Evolutionary conservation across 2,797 vertebrate species (phyloP).

Genomic region (Dryobates pubescens): DNA sequence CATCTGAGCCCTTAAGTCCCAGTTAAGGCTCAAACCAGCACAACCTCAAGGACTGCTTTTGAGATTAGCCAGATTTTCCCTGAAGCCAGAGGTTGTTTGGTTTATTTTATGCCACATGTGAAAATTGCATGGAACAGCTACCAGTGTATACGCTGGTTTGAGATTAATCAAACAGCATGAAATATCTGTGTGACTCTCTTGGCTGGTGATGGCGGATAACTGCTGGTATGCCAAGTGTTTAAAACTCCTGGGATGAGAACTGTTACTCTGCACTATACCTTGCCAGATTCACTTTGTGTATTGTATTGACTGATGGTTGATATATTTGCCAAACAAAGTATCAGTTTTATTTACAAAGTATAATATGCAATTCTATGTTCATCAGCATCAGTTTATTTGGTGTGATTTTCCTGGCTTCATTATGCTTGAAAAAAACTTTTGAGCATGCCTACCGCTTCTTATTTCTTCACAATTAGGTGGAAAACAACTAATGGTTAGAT

Average conservation of each 20-base stretch:
- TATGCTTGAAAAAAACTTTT: background rate
- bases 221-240: background rate
- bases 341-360: background rate
- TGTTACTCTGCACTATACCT: background rate
- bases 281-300: background rate
- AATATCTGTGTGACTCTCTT: background rate
- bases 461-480: background rate
- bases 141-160: background rate
- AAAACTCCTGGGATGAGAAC: background rate
- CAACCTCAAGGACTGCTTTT: background rate
- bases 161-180: background rate
- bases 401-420: background rate
- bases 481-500: background rate
- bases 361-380: background rate
- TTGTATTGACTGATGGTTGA: background rate
- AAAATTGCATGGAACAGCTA: background rate
- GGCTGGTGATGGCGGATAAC: background rate
- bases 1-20: too few relatives aligned
- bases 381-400: background rate
- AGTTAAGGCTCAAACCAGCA: too few relatives aligned
- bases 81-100: background rate
- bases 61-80: background rate
- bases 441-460: background rate
- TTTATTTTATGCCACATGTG: background rate
- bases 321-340: background rate